These are phyloP conservation scores for Metellina segmentata DNA, from an alignment of 2,888 invertebrate species.

Conservation along the genomic window DNA sequence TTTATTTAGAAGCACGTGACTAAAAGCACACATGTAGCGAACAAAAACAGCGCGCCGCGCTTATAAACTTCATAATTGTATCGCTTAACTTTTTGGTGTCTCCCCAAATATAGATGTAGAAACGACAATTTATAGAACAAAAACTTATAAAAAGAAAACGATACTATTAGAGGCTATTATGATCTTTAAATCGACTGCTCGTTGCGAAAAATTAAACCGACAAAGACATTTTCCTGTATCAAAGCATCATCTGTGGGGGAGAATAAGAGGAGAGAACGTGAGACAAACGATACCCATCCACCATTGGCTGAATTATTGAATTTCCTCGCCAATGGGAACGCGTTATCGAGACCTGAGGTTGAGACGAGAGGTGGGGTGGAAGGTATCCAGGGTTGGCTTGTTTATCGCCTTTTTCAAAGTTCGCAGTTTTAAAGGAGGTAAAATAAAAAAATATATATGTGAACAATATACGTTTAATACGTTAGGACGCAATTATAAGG, in stretches of 20 bases:
- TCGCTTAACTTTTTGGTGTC: slow-evolving; percentile 1
- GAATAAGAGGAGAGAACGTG: slow-evolving; percentile 36
- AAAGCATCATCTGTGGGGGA: slow-evolving; percentile 65
- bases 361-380: slow-evolving; percentile 2
- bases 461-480: not conserved
- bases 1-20: slow-evolving; percentile 21
- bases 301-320: slow-evolving; percentile 74
- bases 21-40: not conserved
- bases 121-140: not conserved
- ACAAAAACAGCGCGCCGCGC: not conserved
- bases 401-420: slow-evolving; percentile 12
- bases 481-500: too few relatives aligned
- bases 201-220: slow-evolving; percentile 67
- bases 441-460: not conserved
- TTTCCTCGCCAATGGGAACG: slow-evolving; percentile 69
- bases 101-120: slow-evolving; percentile 17
- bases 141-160: slow-evolving; percentile 13
- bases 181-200: slow-evolving; percentile 24
- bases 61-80: not conserved
- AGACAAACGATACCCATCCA: slow-evolving; percentile 61
- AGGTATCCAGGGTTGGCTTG: slow-evolving; percentile 45
- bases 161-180: slow-evolving; percentile 55
- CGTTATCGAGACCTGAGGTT: slow-evolving; percentile 33
- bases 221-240: slow-evolving; percentile 60
- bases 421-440: not conserved